Conservation (phyloP, 2,797 vertebrate genomes). For the Cyclura pinguis region DNA sequence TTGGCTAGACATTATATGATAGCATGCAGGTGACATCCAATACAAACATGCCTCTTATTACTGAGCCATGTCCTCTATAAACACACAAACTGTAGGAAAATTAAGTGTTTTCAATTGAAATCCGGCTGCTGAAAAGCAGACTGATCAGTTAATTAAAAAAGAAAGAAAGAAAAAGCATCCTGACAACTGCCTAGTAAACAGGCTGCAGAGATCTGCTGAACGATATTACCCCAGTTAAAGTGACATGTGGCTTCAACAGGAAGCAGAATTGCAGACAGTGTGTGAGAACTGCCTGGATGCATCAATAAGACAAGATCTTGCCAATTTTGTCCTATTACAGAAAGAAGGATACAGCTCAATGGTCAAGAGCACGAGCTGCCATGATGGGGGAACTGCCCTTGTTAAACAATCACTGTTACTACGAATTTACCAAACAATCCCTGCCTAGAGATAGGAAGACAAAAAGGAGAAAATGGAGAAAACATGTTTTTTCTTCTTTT, state of each 20-base stretch:
- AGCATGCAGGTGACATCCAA: fast-evolving
- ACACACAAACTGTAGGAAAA: slow-evolving; percentile 19
- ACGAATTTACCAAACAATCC: too few species aligned
- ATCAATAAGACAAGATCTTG: not conserved
- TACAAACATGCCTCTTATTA: not conserved
- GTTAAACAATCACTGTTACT: too few species aligned
- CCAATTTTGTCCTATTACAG: too few species aligned
- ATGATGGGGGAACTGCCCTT: too few species aligned
- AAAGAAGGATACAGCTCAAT: too few species aligned
- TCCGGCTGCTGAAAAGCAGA: slow-evolving; percentile 41
- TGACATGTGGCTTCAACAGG: not conserved
- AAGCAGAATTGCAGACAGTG: not conserved
- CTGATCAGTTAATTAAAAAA: slow-evolving; percentile 54
- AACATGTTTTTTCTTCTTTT: too few species aligned
- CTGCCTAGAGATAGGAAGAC: too few species aligned
- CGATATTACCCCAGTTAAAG: too few species aligned
- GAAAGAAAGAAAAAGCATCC: not conserved
- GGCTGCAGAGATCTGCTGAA: not conserved
- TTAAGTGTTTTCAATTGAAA: slow-evolving; percentile 53
- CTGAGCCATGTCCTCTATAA: slow-evolving; percentile 6
- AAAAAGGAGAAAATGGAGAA: too few species aligned
- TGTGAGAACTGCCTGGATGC: not conserved
- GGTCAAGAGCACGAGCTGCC: too few species aligned
- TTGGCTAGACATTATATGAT: not conserved
- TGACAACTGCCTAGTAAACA: not conserved